Evolutionary conservation across 2,113 vertebrate species (phyloP).

Genomic region (Pimephales promelas): DNA sequence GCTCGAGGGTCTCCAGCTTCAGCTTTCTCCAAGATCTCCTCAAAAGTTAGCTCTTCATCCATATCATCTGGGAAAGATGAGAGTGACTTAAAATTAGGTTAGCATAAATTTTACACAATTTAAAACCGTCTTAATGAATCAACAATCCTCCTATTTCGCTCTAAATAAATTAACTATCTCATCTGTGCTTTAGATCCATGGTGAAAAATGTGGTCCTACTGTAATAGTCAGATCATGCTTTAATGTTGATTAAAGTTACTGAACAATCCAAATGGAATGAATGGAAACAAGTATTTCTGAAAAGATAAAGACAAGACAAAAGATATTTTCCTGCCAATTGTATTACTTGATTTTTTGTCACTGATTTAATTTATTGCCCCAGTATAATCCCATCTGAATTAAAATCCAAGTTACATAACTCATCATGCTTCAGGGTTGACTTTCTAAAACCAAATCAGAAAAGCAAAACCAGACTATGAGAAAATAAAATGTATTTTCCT

Average conservation of each 20-base stretch:
- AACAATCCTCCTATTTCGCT: not conserved
- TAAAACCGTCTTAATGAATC: not conserved
- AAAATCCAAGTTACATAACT: not conserved
- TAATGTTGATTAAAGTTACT: not conserved
- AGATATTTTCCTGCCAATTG: not conserved
- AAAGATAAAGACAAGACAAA: not conserved
- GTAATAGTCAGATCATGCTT: not conserved
- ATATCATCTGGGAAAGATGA: conserved; percentile 67
- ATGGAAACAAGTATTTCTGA: not conserved
- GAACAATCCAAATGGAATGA: not conserved
- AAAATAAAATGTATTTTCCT: not conserved
- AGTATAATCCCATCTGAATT: not conserved
- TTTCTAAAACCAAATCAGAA: not conserved
- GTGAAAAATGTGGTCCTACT: not conserved
- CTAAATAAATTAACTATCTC: not conserved
- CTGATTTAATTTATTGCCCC: not conserved
- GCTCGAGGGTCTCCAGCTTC: conserved; percentile 86
- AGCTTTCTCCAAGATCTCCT: conserved; percentile 85
- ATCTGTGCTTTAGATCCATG: not conserved
- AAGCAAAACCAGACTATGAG: not conserved
- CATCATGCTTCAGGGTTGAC: not conserved
- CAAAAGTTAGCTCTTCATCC: conserved; percentile 77
- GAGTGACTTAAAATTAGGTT: not conserved
- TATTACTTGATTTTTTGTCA: not conserved
- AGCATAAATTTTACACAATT: not conserved